phyloP scores from a whole-genome alignment of 2,888 invertebrate species.

The Orthosia gothica region DNA sequence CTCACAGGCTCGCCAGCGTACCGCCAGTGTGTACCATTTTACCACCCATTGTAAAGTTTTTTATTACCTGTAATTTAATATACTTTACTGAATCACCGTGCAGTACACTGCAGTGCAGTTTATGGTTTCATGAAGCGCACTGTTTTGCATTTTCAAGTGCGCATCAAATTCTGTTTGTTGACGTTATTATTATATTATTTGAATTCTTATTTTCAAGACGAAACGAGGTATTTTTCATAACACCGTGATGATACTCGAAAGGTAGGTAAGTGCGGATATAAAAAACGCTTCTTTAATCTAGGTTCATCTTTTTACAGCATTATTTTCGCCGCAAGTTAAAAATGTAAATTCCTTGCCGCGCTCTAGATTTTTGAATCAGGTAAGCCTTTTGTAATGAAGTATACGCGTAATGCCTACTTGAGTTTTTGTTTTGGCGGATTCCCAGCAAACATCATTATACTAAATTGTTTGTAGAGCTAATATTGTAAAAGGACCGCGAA shows the following conservation, averaged over 20 bases:
- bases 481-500: constrained; percentile 65
- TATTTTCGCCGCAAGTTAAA: constrained; percentile 79
- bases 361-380: constrained; percentile 80
- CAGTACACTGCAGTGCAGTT: constrained; percentile 76
- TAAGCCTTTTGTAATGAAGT: constrained; percentile 88
- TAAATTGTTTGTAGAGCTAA: constrained; percentile 64
- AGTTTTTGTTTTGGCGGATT: constrained; percentile 77
- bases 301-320: constrained; percentile 73
- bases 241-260: constrained; percentile 42
- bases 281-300: constrained; percentile 71
- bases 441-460: constrained; percentile 66
- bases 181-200: constrained; percentile 49
- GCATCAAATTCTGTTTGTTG: constrained; percentile 61
- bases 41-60: constrained; percentile 81
- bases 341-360: constrained; percentile 82
- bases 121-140: constrained; percentile 77
- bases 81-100: constrained; percentile 83
- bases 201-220: constrained; percentile 21
- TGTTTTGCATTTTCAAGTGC: constrained; percentile 72
- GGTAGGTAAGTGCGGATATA: constrained; percentile 49
- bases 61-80: constrained; percentile 88
- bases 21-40: constrained; percentile 72
- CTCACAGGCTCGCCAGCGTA: constrained; percentile 67
- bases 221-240: constrained; percentile 38
- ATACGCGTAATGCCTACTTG: constrained; percentile 76